These are phyloP conservation scores for Zygothrica quintamaculata DNA, from an alignment of 2,888 invertebrate genomes.

Conservation along the genomic window DNA sequence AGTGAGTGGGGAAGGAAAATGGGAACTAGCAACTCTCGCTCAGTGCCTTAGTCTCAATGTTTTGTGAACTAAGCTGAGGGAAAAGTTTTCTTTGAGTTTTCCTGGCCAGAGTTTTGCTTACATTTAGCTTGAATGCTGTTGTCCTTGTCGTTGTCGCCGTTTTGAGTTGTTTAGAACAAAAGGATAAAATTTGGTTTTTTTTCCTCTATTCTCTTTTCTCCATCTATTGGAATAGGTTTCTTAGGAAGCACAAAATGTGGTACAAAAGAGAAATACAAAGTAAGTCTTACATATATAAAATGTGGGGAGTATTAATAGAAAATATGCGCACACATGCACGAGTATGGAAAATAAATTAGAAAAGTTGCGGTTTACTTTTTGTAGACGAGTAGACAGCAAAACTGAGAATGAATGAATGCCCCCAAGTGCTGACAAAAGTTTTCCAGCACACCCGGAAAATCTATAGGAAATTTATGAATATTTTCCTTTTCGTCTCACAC, in stretches of 20 bases:
- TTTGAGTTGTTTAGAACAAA: slow-evolving; percentile 67
- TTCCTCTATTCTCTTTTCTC: neutral
- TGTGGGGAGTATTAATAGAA: slow-evolving; percentile 53
- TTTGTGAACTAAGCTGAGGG: slow-evolving; percentile 15
- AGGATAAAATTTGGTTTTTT: slow-evolving; percentile 42
- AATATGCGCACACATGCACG: slow-evolving; percentile 48
- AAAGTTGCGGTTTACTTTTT: slow-evolving; percentile 66
- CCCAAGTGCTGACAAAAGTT: slow-evolving; percentile 54
- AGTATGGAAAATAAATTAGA: slow-evolving; percentile 75
- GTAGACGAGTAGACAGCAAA: slow-evolving; percentile 16
- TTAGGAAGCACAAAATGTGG: slow-evolving; percentile 5
- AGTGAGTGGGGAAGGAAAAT: too few species aligned
- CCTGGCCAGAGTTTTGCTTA: slow-evolving; percentile 62
- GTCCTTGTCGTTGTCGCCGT: slow-evolving; percentile 17
- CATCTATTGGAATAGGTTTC: neutral
- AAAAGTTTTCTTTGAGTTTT: slow-evolving; percentile 62
- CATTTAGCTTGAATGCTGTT: slow-evolving; percentile 41
- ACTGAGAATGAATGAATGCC: slow-evolving; percentile 7
- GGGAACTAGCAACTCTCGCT: neutral
- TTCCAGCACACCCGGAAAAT: slow-evolving; percentile 32
- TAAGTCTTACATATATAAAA: slow-evolving; percentile 74
- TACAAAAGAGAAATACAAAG: slow-evolving; percentile 68
- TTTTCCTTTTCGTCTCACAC: slow-evolving; percentile 30
- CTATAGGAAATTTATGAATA: slow-evolving; percentile 73
- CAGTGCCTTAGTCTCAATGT: neutral